Conservation (phyloP, 2,797 vertebrate species). For the Helicolenus hilgendorfi region DNA sequence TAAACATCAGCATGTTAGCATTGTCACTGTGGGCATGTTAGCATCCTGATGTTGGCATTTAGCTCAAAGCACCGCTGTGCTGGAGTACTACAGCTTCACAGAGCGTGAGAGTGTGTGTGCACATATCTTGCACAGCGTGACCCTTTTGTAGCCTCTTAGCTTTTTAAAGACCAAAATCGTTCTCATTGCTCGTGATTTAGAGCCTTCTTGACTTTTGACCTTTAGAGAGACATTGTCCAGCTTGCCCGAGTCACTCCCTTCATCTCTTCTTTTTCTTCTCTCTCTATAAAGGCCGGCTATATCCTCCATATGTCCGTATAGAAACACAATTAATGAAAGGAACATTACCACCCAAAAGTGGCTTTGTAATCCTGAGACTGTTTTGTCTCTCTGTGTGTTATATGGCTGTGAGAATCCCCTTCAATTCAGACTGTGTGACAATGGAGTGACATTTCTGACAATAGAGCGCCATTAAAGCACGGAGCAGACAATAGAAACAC, state of each 20-base stretch:
- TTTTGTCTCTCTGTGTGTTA: constrained; percentile 48
- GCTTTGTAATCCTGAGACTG: constrained; percentile 50
- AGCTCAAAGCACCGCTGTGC: neutral
- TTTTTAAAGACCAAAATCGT: constrained; percentile 17
- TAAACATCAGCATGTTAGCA: neutral
- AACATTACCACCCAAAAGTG: constrained; percentile 41
- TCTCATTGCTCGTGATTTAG: constrained; percentile 40
- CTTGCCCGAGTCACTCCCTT: constrained; percentile 4
- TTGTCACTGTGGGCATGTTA: neutral
- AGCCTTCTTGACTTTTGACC: constrained; percentile 56
- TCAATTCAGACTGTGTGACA: constrained; percentile 59
- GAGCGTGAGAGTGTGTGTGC: neutral
- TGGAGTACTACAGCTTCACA: neutral
- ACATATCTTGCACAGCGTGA: neutral
- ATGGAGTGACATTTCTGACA: constrained; percentile 73
- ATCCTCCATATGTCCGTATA: constrained; percentile 49
- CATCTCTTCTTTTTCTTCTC: neutral
- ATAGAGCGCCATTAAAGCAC: constrained; percentile 57
- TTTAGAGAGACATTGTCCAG: constrained; percentile 56
- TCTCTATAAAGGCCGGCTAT: constrained; percentile 23
- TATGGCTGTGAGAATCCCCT: constrained; percentile 55
- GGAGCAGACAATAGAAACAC: constrained; percentile 67
- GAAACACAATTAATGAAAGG: constrained; percentile 50
- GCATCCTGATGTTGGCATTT: neutral
- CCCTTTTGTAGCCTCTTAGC: constrained; percentile 11